Conservation (phyloP, 2,113 vertebrate species). For the Sinocyclocheilus maitianheensis region DNA sequence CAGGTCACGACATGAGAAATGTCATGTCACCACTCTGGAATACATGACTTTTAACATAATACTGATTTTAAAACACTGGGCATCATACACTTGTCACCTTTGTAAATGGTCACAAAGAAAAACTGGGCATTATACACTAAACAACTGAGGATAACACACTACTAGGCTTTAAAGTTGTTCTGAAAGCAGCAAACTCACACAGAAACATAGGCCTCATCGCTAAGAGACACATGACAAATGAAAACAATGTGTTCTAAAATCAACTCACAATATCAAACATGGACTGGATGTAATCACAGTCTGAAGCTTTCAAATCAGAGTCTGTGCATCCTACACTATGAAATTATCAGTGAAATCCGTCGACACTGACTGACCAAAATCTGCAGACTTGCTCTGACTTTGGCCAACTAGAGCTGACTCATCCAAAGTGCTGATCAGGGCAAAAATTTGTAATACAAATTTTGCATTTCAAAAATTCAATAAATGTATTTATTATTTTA, state of each 20-base stretch:
- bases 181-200: not conserved
- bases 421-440: not conserved
- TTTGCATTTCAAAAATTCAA: not conserved
- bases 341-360: not conserved
- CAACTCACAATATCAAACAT: no score
- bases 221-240: no score
- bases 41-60: not conserved
- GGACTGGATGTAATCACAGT: no score
- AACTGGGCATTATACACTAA: not conserved
- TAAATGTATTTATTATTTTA: not conserved
- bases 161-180: not conserved
- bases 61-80: not conserved
- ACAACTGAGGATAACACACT: not conserved
- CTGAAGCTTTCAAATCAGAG: no score
- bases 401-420: not conserved
- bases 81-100: not conserved
- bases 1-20: not conserved
- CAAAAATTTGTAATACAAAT: not conserved
- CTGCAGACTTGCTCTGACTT: not conserved
- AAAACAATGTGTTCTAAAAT: no score
- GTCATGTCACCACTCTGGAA: not conserved
- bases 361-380: not conserved
- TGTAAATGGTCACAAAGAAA: not conserved
- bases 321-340: not conserved
- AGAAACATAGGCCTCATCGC: no score